phyloP scores from a whole-genome alignment of 2,113 vertebrate genomes.

The Nannospalax galili region DNA sequence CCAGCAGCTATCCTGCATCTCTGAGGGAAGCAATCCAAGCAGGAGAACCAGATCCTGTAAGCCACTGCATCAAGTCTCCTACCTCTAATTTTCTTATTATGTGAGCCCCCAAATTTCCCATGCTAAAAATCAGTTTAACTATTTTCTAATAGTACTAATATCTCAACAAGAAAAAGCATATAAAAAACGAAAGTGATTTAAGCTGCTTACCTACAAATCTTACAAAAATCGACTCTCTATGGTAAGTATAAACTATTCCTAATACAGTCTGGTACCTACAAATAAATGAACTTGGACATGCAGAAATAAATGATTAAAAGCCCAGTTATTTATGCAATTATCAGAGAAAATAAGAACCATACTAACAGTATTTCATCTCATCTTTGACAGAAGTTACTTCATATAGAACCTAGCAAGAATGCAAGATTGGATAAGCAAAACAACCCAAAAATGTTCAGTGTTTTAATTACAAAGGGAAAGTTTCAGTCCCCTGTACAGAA shows the following conservation, averaged over 20 bases:
- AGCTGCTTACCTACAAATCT: not conserved
- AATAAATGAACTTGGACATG: not conserved
- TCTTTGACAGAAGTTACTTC: constrained; percentile 9
- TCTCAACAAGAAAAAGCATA: not conserved
- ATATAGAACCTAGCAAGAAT: not conserved
- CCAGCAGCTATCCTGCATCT: not conserved
- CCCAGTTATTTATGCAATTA: not conserved
- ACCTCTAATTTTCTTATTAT: not conserved
- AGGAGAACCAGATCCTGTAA: not conserved
- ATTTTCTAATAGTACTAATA: constrained; percentile 7
- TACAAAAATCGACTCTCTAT: not conserved
- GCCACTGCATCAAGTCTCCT: not conserved
- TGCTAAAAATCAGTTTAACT: not conserved
- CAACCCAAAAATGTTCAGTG: not conserved
- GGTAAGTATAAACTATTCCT: not conserved
- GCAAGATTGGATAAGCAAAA: not conserved
- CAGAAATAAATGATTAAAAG: not conserved
- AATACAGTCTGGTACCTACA: constrained; percentile 4
- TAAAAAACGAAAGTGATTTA: constrained; percentile 13
- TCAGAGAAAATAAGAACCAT: not conserved
- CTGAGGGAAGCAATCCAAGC: not conserved
- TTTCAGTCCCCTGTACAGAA: not conserved
- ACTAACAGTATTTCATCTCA: not conserved
- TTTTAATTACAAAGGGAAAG: not conserved
- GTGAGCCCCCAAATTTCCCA: not conserved